Base-by-base conservation (phyloP, 2,113 vertebrate genomes). In the Thryonomys swinderianus region DNA sequence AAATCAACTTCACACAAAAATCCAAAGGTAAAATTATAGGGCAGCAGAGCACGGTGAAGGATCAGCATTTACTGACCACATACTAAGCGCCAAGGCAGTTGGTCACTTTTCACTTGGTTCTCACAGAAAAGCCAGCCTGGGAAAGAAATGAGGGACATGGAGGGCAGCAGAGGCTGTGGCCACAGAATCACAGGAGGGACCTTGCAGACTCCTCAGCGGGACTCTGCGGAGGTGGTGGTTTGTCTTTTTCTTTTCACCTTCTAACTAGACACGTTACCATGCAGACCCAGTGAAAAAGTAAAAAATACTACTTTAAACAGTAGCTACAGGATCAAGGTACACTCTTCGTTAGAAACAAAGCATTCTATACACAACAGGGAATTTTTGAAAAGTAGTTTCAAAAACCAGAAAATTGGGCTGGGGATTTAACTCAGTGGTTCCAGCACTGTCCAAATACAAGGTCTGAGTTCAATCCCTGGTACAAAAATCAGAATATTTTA, bases 1-100 rank as follows among this genome's bases (percentile, higher is more conserved):
- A 86, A 86, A 89, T 37, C 42, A 89, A 93, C 80, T 42, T 79
- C 45, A 80, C 45, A 57, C 73, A n/a, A 80, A 89, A 89, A 73
- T 86, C 74, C 79, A 61, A 73, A 18, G 64, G n/a, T 79, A 95
- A 85, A 90, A 84, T 73, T 34, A 6, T 17, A 42, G 71, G 40
- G 9, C 53, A 53, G 78, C n/a, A 64, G 18, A 71, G 59, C n/a
- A 51, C 8, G 71, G 11, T 20, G 48, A 37, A 32, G 30, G 61
- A 71, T 34, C 34, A 55, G 45, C 37, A 48, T 66, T 90, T 17
- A 90, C 0, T 57, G 27, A 66, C 5, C 32, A 51, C 40, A 59
- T 13, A 61, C 8, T 79, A 13, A 25, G 37, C 30, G 23, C 69
- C 61, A 66, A 30, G 42, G 40, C 18, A 5, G 48, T 10, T 34